Evolutionary conservation across 2,113 vertebrate species (phyloP).

Genomic region (Tachysurus fulvidraco): DNA sequence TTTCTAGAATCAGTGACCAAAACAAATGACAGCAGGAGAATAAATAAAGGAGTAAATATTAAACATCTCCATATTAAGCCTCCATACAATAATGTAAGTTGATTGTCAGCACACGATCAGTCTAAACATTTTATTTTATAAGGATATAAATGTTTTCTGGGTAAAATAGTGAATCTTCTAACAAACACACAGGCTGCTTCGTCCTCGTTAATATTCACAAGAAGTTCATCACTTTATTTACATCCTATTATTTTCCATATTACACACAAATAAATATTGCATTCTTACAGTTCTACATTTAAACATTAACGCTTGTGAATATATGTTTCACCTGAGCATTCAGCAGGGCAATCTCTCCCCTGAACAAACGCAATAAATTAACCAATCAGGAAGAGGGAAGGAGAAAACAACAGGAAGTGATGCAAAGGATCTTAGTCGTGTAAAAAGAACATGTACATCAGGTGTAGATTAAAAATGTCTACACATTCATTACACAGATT

Average conservation of each 20-base stretch:
- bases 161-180: slow-evolving; percentile 8
- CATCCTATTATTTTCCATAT: slow-evolving; percentile 56
- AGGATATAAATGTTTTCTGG: slow-evolving; percentile 1
- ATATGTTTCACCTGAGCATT: slow-evolving; percentile 77
- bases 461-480: neutral
- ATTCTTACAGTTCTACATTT: slow-evolving; percentile 63
- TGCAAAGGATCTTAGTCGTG: neutral
- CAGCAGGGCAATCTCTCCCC: slow-evolving; percentile 55
- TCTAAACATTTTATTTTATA: neutral
- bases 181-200: slow-evolving; percentile 60
- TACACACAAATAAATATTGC: slow-evolving; percentile 74
- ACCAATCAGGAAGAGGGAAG: slow-evolving; percentile 25
- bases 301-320: slow-evolving; percentile 59
- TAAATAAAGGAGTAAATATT: neutral
- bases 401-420: slow-evolving; percentile 27
- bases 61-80: neutral
- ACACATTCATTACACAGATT: slow-evolving; percentile 8
- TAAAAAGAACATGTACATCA: slow-evolving; percentile 28
- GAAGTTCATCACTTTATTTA: slow-evolving; percentile 75
- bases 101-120: neutral
- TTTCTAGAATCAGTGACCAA: neutral
- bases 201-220: slow-evolving; percentile 68
- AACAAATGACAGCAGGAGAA: neutral
- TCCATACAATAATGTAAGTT: neutral
- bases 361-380: slow-evolving; percentile 49